A percentile compares a stretch with the other conserved stretches of the same genome.
These are phyloP conservation scores for Drosophila subquinaria DNA, from an alignment of 2,888 invertebrate genomes.

Conservation along the genomic window DNA sequence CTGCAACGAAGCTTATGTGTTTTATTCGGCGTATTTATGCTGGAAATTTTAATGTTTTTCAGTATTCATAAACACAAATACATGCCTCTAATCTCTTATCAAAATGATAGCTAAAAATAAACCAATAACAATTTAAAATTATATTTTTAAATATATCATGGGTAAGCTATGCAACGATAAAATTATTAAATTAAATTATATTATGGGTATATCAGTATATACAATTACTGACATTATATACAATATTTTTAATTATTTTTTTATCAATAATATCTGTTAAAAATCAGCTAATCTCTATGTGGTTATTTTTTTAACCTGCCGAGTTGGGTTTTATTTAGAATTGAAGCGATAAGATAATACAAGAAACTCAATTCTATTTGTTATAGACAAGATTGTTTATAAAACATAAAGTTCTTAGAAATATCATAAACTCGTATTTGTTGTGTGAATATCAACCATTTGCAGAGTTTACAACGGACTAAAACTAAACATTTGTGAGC, in stretches of 20 bases:
- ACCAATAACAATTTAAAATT: no score
- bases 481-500: neutral
- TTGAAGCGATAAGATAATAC: conserved; percentile 1
- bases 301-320: neutral
- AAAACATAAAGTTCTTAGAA: neutral
- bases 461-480: neutral
- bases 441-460: neutral
- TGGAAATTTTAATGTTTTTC: no score
- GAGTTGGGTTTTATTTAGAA: neutral
- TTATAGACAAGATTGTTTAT: neutral
- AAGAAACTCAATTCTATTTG: neutral
- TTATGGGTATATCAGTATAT: neutral
- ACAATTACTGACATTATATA: neutral
- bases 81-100: no score
- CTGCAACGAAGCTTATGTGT: no score
- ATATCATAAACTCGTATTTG: neutral
- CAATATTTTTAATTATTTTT: neutral
- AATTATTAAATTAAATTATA: no score
- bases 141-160: no score
- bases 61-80: no score
- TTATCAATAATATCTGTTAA: conserved; percentile 1
- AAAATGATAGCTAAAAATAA: no score
- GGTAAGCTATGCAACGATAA: no score
- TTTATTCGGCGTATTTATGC: no score
- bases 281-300: neutral